These are phyloP conservation scores for Galeopsomyia nigrocyanea DNA, from an alignment of 2,888 invertebrate genomes.

Conservation along the genomic window DNA sequence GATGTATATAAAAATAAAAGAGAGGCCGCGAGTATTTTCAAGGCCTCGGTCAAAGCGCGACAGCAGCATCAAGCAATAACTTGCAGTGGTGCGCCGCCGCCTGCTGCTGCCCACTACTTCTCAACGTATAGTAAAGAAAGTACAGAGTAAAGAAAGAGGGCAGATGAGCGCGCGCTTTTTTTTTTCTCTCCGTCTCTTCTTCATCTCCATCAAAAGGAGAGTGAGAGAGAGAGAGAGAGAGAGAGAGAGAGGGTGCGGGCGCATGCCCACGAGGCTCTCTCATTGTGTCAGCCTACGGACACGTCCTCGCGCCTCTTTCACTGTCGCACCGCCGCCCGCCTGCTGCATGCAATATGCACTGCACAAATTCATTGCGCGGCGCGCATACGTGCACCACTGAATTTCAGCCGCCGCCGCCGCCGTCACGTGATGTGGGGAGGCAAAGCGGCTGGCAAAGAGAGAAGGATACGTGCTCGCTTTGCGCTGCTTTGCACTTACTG, in stretches of 20 bases:
- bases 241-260: too few relatives aligned
- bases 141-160: neutral
- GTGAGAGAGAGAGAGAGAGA: too few relatives aligned
- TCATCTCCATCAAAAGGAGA: too few relatives aligned
- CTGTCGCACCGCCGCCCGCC: neutral
- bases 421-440: neutral
- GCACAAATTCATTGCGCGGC: neutral
- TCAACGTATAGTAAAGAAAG: neutral
- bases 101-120: neutral
- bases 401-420: too few relatives aligned
- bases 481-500: too few relatives aligned
- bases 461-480: too few relatives aligned
- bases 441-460: too few relatives aligned
- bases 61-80: neutral
- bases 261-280: neutral
- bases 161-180: neutral
- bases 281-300: neutral
- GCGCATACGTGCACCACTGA: neutral
- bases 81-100: too few relatives aligned
- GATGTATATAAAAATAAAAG: conserved; percentile 9
- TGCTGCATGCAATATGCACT: neutral
- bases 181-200: neutral
- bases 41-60: conserved; percentile 34
- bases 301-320: neutral
- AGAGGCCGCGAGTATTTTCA: conserved; percentile 19